Evolutionary conservation across 2,797 vertebrate genomes (phyloP), one percentile per base, ranked within the genome.

Genomic region (Enteromius afrohamiltoni): DNA sequence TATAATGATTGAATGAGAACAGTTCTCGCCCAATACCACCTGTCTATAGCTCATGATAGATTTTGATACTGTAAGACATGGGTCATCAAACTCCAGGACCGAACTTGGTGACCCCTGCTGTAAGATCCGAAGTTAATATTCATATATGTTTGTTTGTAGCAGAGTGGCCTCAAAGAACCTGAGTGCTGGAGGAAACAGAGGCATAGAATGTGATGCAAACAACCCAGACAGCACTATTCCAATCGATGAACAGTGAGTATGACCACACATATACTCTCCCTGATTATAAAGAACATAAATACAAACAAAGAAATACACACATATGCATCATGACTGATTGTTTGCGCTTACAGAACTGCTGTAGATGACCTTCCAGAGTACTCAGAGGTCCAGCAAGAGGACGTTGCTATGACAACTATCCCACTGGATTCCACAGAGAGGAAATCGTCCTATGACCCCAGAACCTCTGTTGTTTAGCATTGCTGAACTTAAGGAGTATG

Each of bases 191-290:
- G 91, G 89, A 71, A 85, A 88, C 40, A 89, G 92, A 65, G 91
- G 92, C 79, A 89, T 88, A 55, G 90, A 93, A 87, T 86, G 90
- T 3, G 78, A 90, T 2, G 88, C 86, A 88, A 91, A 88, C 2
- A 90, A 93, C 86, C 89, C 86, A 31, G 92, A 93, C 6, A 89
- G 93, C 77, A 92, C 90, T 14, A 87, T 92, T 62, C 91, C 92
- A 78, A 88, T 85, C 23, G 87, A 86, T 68, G 92, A 93, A 85
- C 92, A 91, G 94, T 95, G 93, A 14, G 94, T 91, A 40, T 55
- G 34, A 49, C 23, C n/a, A 62, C 42, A 26, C 1, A 37, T 31
- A 80, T 11, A 77, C 5, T 31, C 62, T 53, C 2, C 23, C 6
- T 62, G 17, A 6, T 23, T 58, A 23, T 21, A 14, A 51, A 7